Percentiles rank a stretch among this genome's conserved stretches.
Evolutionary conservation across 1,140 invertebrate species (phyloP).

Genomic region (Panulirus ornatus): DNA sequence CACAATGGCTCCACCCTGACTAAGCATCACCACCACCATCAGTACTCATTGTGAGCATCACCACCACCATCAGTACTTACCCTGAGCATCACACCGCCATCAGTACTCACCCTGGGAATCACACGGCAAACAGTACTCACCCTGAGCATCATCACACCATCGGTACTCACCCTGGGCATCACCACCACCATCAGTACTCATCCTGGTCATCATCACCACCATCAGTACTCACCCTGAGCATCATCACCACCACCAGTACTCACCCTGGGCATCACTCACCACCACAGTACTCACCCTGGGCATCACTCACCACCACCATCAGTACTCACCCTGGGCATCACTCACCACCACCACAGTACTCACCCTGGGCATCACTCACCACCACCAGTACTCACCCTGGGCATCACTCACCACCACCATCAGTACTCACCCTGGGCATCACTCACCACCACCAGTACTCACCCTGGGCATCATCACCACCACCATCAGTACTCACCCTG

Average conservation of each 20-base stretch:
- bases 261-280: too few species aligned
- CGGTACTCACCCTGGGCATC: not conserved
- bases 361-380: not conserved
- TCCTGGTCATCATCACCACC: too few species aligned
- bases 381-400: not conserved
- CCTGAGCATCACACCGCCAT: too few species aligned
- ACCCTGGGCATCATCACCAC: not conserved
- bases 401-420: not conserved
- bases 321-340: not conserved
- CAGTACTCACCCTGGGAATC: not conserved
- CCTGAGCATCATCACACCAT: not conserved
- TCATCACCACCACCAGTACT: not conserved
- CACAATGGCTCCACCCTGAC: too few species aligned
- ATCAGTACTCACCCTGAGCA: not conserved
- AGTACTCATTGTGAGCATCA: too few species aligned
- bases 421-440: not conserved
- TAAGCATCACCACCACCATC: too few species aligned
- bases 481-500: not conserved
- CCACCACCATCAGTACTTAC: too few species aligned
- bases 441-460: not conserved
- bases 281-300: not conserved
- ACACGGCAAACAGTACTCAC: not conserved
- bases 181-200: not conserved
- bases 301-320: not conserved
- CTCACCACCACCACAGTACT: not conserved